These are phyloP conservation scores for Astreopora myriophthalma DNA, from an alignment of 64 coral and sea anemone genomes.

Conservation along the genomic window DNA sequence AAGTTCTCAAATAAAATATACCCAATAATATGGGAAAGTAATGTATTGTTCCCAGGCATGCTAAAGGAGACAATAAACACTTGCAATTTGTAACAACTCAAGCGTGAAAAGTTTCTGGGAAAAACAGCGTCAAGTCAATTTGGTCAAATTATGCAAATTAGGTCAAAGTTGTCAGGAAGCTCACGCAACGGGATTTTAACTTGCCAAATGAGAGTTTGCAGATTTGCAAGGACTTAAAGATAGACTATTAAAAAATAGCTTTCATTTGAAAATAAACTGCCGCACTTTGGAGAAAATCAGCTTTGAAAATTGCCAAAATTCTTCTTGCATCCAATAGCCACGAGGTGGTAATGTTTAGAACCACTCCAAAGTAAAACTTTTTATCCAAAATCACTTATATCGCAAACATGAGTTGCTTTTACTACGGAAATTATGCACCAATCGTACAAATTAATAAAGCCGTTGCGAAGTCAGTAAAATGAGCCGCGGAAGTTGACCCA, in stretches of 20 bases:
- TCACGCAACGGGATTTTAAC: background rate
- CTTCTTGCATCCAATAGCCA: background rate
- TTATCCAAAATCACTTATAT: background rate
- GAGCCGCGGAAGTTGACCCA: background rate
- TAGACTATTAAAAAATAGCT: background rate
- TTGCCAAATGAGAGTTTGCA: background rate
- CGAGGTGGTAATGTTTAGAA: background rate
- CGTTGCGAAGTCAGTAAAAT: background rate
- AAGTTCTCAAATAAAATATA: no score
- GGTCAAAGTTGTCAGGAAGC: background rate
- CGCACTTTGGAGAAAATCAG: background rate
- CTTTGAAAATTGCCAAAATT: background rate
- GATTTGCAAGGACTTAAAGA: background rate
- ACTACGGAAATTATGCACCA: background rate
- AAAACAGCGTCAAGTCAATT: background rate
- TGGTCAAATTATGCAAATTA: background rate
- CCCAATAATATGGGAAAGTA: no score
- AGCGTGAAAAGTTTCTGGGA: background rate
- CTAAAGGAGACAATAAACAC: background rate
- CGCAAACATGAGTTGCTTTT: background rate
- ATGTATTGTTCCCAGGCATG: no score
- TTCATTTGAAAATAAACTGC: background rate
- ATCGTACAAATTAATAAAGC: background rate
- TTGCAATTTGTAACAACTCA: background rate
- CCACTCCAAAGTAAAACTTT: background rate